Conservation (phyloP, 1,140 invertebrate species). For the Coptotermes formosanus region DNA sequence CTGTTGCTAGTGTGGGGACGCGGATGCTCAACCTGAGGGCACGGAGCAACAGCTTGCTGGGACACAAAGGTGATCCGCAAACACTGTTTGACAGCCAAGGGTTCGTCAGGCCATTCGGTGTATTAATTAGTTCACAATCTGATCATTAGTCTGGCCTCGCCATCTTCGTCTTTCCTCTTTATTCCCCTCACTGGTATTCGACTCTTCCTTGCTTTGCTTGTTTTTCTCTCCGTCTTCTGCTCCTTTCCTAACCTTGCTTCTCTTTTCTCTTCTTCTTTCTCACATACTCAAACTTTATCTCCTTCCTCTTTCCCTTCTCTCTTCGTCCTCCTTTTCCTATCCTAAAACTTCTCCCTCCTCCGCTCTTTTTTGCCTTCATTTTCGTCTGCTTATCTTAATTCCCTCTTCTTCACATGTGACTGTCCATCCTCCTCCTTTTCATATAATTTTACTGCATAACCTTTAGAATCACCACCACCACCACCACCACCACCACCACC, state of each 20-base stretch:
- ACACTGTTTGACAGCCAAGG: not conserved
- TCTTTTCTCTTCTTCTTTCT: not conserved
- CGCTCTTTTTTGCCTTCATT: too few species aligned
- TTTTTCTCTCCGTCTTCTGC: not conserved
- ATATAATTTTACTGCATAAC: too few species aligned
- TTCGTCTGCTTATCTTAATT: too few species aligned
- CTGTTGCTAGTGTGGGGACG: not conserved
- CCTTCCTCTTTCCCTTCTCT: not conserved
- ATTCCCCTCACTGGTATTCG: not conserved
- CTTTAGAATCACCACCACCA: too few species aligned
- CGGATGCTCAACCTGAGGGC: not conserved
- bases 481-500: too few species aligned
- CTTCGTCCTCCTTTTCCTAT: not conserved
- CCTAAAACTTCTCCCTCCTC: not conserved
- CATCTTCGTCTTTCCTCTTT: not conserved
- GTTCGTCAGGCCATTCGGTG: too few species aligned
- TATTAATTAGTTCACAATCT: too few species aligned
- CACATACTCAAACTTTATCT: too few species aligned
- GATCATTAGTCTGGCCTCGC: not conserved
- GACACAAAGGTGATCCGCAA: not conserved
- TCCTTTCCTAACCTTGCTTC: not conserved
- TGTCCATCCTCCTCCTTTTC: too few species aligned
- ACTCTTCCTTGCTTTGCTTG: not conserved
- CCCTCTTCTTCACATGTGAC: too few species aligned
- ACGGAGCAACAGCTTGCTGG: not conserved